phyloP scores from a whole-genome alignment of 2,888 invertebrate genomes.

The Limnephilus auricula region DNA sequence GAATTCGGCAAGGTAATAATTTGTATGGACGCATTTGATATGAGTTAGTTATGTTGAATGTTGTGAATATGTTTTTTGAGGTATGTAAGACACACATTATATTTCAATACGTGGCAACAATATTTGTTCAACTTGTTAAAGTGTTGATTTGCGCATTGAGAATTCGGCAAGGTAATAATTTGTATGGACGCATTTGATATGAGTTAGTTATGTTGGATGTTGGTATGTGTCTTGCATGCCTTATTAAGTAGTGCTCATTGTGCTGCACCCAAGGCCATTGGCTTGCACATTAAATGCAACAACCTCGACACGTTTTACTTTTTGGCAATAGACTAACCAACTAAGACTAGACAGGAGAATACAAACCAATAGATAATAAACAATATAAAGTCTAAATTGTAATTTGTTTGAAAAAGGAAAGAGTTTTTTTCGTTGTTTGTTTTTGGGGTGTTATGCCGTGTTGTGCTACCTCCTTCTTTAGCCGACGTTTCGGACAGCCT shows the following conservation, averaged over 20 bases:
- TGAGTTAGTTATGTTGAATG: background rate
- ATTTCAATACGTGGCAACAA: background rate
- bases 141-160: background rate
- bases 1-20: background rate
- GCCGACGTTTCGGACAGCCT: too few species aligned
- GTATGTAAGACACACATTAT: too few species aligned
- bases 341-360: background rate
- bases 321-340: background rate
- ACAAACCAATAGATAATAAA: background rate
- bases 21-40: background rate
- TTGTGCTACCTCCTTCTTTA: too few species aligned
- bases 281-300: background rate
- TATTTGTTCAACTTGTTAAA: background rate
- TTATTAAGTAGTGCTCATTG: background rate
- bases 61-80: too few species aligned
- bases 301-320: slow-evolving; percentile 7
- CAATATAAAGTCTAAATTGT: too few species aligned
- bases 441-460: too few species aligned
- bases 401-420: too few species aligned
- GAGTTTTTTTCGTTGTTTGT: too few species aligned
- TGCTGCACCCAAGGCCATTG: slow-evolving; percentile 3
- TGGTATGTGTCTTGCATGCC: background rate
- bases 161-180: background rate
- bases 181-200: background rate
- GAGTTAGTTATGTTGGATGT: background rate